Conservation (phyloP, 2,113 vertebrate genomes). For the Carollia perspicillata region DNA sequence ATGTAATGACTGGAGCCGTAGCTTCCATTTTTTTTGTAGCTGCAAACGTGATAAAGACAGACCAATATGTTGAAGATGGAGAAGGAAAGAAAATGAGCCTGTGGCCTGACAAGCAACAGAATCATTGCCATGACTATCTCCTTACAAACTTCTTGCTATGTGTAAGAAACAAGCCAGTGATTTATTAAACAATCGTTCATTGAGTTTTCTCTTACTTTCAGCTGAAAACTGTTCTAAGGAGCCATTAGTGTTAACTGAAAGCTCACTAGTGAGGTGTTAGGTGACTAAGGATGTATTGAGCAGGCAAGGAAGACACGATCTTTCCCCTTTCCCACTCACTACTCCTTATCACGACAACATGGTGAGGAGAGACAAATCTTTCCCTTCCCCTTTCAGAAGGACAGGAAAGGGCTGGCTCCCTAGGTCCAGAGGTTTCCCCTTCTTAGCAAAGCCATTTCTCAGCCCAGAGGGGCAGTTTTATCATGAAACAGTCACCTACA, state of each 20-base stretch:
- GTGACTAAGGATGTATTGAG: background rate
- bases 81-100: background rate
- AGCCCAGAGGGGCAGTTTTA: background rate
- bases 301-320: background rate
- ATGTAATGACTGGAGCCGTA: background rate
- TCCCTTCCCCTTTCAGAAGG: background rate
- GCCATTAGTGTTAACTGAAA: background rate
- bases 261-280: background rate
- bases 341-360: background rate
- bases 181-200: background rate
- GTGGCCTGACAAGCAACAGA: background rate
- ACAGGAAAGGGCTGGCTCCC: background rate
- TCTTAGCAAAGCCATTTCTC: background rate
- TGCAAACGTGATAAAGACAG: background rate
- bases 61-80: background rate
- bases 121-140: background rate
- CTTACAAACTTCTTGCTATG: background rate
- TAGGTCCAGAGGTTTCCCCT: background rate
- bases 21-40: background rate
- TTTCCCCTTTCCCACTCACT: background rate
- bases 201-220: constrained; percentile 1
- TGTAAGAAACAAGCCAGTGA: background rate
- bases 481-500: background rate
- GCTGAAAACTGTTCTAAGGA: background rate
- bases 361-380: background rate